phyloP scores from a whole-genome alignment of 1,140 invertebrate genomes.

The Idris sp. region DNA sequence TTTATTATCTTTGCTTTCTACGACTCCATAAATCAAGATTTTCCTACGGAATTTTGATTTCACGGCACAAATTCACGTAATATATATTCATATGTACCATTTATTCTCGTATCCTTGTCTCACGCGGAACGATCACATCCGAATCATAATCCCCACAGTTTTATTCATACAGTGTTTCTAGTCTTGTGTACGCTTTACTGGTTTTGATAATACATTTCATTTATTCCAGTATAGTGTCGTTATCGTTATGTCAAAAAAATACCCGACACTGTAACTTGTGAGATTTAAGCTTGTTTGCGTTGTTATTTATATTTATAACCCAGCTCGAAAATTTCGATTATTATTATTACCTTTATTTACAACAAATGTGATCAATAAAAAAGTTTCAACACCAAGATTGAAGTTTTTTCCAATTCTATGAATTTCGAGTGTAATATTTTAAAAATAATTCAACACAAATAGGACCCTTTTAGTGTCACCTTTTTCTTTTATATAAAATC shows the following conservation, averaged over 20 bases:
- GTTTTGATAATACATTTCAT: conserved; percentile 50
- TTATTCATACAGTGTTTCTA: conserved; percentile 42
- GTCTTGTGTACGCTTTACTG: conserved; percentile 35
- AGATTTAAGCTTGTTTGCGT: conserved; percentile 25
- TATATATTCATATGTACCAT: conserved; percentile 41
- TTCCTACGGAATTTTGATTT: conserved; percentile 37
- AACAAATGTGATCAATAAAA: no score
- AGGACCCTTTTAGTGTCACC: no score
- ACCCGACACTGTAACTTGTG: conserved; percentile 25
- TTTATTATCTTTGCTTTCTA: conserved; percentile 21
- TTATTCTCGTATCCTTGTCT: conserved; percentile 34
- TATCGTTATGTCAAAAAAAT: conserved; percentile 42
- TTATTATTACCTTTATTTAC: conserved; percentile 5
- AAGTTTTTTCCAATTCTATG: no score
- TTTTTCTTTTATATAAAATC: no score
- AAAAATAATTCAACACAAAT: no score
- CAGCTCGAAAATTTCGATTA: conserved; percentile 27
- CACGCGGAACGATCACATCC: conserved; percentile 17
- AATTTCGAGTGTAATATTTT: no score
- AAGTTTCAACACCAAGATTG: no score
- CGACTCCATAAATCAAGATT: conserved; percentile 44
- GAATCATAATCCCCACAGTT: conserved; percentile 36
- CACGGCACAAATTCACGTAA: conserved; percentile 27
- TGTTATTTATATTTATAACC: conserved; percentile 35
- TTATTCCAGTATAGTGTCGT: conserved; percentile 40